Conservation (phyloP, 2,888 invertebrate genomes). For the Campoplex nolae region DNA sequence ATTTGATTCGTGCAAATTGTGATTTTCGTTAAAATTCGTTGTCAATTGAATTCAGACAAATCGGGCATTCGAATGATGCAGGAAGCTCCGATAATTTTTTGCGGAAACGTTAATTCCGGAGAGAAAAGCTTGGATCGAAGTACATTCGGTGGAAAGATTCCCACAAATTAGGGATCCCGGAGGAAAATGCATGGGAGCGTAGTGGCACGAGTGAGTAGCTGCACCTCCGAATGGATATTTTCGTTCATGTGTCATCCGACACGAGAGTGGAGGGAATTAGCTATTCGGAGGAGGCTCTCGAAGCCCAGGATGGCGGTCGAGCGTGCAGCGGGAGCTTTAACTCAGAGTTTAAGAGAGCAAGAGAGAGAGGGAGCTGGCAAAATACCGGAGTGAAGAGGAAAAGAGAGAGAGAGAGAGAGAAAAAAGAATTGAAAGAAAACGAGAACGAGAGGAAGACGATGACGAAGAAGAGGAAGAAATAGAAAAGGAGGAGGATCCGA, state of each 20-base stretch:
- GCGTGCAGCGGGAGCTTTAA: slow-evolving; percentile 55
- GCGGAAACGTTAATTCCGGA: too few species aligned
- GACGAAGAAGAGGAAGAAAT: slow-evolving; percentile 2
- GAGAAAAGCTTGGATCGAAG: too few species aligned
- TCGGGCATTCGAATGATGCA: background rate
- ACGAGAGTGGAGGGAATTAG: slow-evolving; percentile 62
- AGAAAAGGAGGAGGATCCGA: slow-evolving; percentile 55
- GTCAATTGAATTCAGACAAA: background rate
- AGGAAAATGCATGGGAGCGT: background rate
- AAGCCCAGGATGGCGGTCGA: slow-evolving; percentile 25
- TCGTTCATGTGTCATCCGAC: slow-evolving; percentile 77
- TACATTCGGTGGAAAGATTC: background rate
- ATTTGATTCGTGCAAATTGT: background rate
- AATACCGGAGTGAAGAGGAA: slow-evolving; percentile 26
- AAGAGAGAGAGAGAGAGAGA: slow-evolving; percentile 52
- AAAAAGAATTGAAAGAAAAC: background rate
- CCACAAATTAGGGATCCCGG: background rate
- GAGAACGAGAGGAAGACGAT: background rate
- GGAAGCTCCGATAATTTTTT: too few species aligned
- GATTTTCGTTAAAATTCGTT: too few species aligned
- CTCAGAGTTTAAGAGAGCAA: slow-evolving; percentile 52
- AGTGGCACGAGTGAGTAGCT: background rate
- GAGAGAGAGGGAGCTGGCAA: slow-evolving; percentile 12
- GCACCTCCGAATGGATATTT: slow-evolving; percentile 73
- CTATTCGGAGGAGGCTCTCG: slow-evolving; percentile 53